Conservation (phyloP, 2,113 vertebrate species). For the Muscicapa adusta region DNA sequence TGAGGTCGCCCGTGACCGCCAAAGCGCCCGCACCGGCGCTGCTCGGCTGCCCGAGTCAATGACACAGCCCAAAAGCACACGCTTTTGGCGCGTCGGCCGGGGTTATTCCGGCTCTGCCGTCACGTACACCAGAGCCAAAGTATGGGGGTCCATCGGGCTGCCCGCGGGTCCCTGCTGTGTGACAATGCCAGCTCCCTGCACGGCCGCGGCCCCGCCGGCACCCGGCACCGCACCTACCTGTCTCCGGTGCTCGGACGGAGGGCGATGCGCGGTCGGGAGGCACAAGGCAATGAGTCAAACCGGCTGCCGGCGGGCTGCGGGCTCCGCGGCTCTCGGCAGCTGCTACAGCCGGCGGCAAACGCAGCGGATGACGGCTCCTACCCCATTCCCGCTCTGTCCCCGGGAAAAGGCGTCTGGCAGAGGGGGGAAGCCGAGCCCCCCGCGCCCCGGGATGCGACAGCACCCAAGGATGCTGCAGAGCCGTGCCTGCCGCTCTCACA, state of each 20-base stretch:
- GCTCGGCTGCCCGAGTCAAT: background rate
- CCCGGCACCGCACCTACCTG: conserved; percentile 27
- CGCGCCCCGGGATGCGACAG: background rate
- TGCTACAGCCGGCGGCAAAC: background rate
- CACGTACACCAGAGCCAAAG: background rate
- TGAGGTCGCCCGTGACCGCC: background rate
- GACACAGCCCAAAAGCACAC: background rate
- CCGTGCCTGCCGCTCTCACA: background rate
- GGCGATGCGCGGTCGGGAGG: background rate
- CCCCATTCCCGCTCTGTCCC: background rate
- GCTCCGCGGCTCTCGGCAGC: background rate
- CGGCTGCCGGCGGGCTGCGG: background rate
- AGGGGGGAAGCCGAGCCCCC: background rate
- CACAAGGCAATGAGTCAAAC: background rate
- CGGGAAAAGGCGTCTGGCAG: background rate
- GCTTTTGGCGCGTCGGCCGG: background rate
- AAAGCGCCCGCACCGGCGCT: background rate
- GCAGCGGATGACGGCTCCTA: background rate
- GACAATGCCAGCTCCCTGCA: background rate
- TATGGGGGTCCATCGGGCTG: background rate
- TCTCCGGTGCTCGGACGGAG: background rate
- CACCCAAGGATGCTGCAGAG: background rate
- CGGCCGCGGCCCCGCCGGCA: background rate
- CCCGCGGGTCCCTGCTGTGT: background rate
- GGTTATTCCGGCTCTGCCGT: background rate